phyloP scores from a whole-genome alignment of 2,888 invertebrate genomes.

The Clistopyga incitator region DNA sequence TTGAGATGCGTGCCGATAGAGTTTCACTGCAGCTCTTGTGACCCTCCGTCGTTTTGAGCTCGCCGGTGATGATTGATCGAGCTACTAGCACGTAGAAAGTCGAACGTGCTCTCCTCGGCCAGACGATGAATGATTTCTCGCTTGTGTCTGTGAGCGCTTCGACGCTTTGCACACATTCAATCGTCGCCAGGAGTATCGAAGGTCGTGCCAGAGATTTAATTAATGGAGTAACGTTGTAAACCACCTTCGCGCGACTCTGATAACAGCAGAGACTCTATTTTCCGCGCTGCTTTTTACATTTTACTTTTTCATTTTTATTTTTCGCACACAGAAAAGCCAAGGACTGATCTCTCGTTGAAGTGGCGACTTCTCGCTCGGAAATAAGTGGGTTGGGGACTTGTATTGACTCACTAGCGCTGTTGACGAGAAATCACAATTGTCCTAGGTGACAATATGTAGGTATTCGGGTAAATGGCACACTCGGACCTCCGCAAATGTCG shows the following conservation, averaged over 20 bases:
- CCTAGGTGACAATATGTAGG: slow-evolving; percentile 57
- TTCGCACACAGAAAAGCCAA: neutral
- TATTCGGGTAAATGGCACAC: slow-evolving; percentile 64
- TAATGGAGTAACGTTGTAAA: slow-evolving; percentile 42
- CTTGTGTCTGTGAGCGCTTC: slow-evolving; percentile 12
- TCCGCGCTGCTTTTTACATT: slow-evolving; percentile 8
- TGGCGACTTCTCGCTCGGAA: neutral
- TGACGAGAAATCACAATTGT: slow-evolving; percentile 55
- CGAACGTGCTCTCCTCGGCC: slow-evolving; percentile 42
- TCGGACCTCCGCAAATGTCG: slow-evolving; percentile 5
- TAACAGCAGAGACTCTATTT: slow-evolving; percentile 23
- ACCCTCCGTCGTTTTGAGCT: neutral
- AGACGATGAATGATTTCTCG: slow-evolving; percentile 56
- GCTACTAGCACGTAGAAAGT: slow-evolving; percentile 54
- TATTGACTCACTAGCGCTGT: neutral
- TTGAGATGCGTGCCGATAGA: slow-evolving; percentile 57
- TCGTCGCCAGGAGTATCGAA: neutral
- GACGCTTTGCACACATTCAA: neutral
- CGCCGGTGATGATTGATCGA: slow-evolving; percentile 56
- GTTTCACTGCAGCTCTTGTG: slow-evolving; percentile 54
- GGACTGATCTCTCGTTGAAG: neutral
- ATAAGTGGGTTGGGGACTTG: slow-evolving; percentile 16
- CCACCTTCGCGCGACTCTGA: slow-evolving; percentile 26
- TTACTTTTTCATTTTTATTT: neutral
- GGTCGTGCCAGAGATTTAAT: slow-evolving; percentile 59